Conservation (phyloP, 1,140 invertebrate species). For the Melanaphis sacchari region DNA sequence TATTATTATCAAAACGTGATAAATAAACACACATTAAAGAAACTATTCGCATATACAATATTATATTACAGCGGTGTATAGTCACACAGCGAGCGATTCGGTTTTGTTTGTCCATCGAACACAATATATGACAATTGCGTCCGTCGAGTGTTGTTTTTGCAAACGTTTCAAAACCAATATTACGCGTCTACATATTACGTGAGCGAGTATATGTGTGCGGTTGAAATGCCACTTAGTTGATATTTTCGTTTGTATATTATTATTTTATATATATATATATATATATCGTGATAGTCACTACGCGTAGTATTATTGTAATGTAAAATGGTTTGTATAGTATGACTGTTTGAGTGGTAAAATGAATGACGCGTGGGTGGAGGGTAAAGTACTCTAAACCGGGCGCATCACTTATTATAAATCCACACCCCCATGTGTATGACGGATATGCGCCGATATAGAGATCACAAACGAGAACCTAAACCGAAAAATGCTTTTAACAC, state of each 20-base stretch:
- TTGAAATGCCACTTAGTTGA: not conserved
- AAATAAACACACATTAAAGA: not conserved
- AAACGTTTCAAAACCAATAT: not conserved
- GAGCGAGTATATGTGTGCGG: not conserved
- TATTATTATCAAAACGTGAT: not conserved
- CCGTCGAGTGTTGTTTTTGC: conserved; percentile 12
- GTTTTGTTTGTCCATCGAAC: not conserved
- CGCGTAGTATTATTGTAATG: not conserved
- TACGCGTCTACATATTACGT: not conserved
- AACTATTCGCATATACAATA: not conserved
- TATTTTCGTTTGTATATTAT: not conserved
- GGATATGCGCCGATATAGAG: not conserved
- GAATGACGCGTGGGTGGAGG: not conserved
- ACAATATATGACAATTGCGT: not conserved
- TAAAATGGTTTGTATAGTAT: not conserved
- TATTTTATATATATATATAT: not conserved
- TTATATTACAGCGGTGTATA: not conserved
- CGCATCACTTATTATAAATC: not conserved
- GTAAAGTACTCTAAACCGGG: not conserved
- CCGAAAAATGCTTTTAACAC: not conserved
- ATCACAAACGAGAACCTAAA: not conserved
- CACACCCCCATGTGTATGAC: not conserved
- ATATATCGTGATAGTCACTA: not conserved
- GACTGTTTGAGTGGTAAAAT: not conserved
- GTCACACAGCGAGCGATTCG: not conserved